These are phyloP conservation scores for Pterobdella sp. DNA, from an alignment of 2,888 invertebrate genomes.

Conservation along the genomic window DNA sequence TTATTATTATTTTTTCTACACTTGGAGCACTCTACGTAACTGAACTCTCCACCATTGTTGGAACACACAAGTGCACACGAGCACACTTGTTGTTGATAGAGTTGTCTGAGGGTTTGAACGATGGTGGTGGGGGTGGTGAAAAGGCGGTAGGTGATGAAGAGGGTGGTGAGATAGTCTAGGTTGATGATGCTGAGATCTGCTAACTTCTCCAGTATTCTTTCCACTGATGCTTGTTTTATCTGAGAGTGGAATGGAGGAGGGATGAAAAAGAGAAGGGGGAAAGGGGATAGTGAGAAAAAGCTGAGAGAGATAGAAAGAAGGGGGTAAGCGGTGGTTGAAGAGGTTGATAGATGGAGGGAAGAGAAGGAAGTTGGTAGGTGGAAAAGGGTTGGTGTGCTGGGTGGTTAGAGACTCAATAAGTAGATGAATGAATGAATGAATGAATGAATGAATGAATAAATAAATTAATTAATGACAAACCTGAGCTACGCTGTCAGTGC, in stretches of 20 bases:
- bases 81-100: background rate
- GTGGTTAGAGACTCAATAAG: background rate
- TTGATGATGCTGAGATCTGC: conserved; percentile 5
- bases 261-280: too few species aligned
- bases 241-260: too few species aligned
- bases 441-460: background rate
- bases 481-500: too few species aligned
- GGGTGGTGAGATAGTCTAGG: conserved; percentile 7
- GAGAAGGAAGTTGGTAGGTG: background rate
- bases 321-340: background rate
- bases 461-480: background rate
- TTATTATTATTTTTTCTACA: too few species aligned
- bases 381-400: background rate
- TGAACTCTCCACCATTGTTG: background rate
- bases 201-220: conserved; percentile 5
- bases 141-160: conserved; percentile 9
- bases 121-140: conserved; percentile 12
- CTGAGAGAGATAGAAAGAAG: background rate
- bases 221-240: conserved; percentile 4
- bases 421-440: background rate
- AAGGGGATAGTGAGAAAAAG: too few species aligned
- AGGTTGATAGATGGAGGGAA: background rate
- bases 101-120: background rate
- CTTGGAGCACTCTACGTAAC: too few species aligned
- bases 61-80: background rate